Evolutionary conservation across 2,797 vertebrate species (phyloP).

Genomic region (Tangara arthus): DNA sequence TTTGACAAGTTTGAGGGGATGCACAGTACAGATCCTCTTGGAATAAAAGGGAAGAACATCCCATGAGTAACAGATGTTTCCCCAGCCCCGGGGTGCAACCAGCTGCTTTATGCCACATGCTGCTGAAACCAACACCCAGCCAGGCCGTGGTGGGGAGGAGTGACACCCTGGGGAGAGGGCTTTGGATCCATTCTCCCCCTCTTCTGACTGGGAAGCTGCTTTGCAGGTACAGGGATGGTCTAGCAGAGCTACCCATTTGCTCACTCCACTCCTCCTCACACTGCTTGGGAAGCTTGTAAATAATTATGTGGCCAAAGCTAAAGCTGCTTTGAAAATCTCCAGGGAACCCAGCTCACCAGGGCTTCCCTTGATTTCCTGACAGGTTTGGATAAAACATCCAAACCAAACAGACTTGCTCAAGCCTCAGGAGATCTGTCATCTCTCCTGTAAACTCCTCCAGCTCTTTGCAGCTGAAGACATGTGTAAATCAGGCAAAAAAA

Average conservation of each 20-base stretch:
- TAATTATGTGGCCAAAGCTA: not conserved
- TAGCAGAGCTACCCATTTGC: not conserved
- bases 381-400: constrained; percentile 6
- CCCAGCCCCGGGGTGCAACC: not conserved
- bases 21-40: not conserved
- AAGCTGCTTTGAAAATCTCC: not conserved
- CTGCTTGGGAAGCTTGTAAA: not conserved
- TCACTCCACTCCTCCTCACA: not conserved
- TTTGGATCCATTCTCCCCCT: not conserved
- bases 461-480: not conserved
- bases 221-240: not conserved
- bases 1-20: constrained; percentile 23
- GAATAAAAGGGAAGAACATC: not conserved
- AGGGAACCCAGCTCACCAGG: not conserved
- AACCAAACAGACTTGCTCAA: not conserved
- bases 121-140: not conserved
- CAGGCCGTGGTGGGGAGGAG: not conserved
- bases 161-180: not conserved
- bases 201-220: not conserved
- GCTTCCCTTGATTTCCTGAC: constrained; percentile 27
- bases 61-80: not conserved
- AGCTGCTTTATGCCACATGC: not conserved
- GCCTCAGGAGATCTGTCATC: not conserved
- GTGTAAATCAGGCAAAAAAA: not conserved
- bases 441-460: not conserved